These are phyloP conservation scores for Thunnus thynnus DNA, from an alignment of 2,113 vertebrate species.

Conservation along the genomic window DNA sequence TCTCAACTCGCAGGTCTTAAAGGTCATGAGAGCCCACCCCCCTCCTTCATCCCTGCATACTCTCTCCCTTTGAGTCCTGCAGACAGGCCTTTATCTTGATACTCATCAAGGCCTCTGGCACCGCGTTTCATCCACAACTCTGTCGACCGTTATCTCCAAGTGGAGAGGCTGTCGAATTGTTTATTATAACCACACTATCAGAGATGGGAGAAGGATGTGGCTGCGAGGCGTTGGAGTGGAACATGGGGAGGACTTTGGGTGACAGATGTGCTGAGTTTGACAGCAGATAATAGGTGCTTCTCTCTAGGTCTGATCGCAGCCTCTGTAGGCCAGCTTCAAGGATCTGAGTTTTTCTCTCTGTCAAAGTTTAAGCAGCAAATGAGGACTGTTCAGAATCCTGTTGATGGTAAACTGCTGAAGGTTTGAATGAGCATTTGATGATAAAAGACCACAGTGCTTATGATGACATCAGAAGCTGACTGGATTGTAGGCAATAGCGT, in stretches of 20 bases:
- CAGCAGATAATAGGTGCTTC: conserved; percentile 55
- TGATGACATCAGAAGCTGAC: neutral
- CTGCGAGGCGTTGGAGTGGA: conserved; percentile 53
- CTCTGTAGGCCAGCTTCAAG: conserved; percentile 4
- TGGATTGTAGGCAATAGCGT: conserved; percentile 4
- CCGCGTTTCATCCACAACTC: conserved; percentile 53
- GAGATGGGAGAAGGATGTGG: conserved; percentile 45
- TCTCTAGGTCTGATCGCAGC: conserved; percentile 57
- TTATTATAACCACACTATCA: conserved; percentile 65
- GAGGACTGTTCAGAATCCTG: conserved; percentile 27
- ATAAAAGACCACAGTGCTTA: conserved; percentile 18
- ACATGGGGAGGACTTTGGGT: conserved; percentile 31
- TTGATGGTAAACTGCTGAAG: conserved; percentile 16
- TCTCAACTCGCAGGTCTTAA: conserved; percentile 31
- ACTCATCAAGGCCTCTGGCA: conserved; percentile 69
- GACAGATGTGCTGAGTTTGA: conserved; percentile 51
- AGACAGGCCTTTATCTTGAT: conserved; percentile 72
- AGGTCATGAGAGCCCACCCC: conserved; percentile 36
- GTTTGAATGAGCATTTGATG: neutral
- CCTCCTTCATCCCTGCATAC: conserved; percentile 5
- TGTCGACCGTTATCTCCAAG: conserved; percentile 64
- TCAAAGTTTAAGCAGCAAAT: conserved; percentile 36
- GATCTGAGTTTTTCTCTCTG: conserved; percentile 47
- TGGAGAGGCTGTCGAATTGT: conserved; percentile 68
- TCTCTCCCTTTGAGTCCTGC: conserved; percentile 30